Base-by-base conservation (phyloP, 1,140 invertebrate genomes). In the Campoletis sonorensis region DNA sequence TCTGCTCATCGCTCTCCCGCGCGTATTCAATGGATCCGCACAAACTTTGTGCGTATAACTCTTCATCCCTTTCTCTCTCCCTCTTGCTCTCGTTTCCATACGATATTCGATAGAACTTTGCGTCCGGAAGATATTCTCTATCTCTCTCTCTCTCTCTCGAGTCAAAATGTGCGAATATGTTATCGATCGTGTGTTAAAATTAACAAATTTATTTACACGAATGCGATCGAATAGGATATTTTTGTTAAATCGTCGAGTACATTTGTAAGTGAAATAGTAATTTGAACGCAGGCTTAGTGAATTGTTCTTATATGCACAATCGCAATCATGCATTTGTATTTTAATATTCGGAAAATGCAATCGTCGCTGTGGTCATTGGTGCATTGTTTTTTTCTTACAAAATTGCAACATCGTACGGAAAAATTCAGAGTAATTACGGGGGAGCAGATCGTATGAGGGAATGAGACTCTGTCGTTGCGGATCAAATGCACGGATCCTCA, bases 401-500 rank as follows among this genome's bases (percentile, higher is more conserved):
- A 67, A 26, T 4, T 67, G 23, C 61, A 4, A 67, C n/a, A 67
- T n/a, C 61, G 54, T 10, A 58, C 1, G 54, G 11, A 58, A n/a
- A 58, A 58, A n/a, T 58, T 58, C 21, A n/a, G 1, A 11, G 54
- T 10, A 4, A 58, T n/a, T 23, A n/a, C 54, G 18, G 21, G 54
- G 21, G 54, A 58, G 3, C 11, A 58, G 54, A 58, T 21, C 11
- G 16, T 23, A 30, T 45, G 21, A 33, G 45, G 45, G 79, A 81
- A n/a, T 27, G 80, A 82, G 70, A 16, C 45, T 79, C 40, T 71
- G 67, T 70, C 33, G 67, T 68, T 40, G n/a, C n/a, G 37, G 77
- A 71, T 61, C 79, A 70, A 76, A 71, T 79, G 81, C 81, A 49
- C 70, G 68, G 45, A 73, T 82, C 54, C 54, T 58, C 54, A 23